phyloP scores from a whole-genome alignment of 2,797 vertebrate species.

The Rhynchonycteris naso region DNA sequence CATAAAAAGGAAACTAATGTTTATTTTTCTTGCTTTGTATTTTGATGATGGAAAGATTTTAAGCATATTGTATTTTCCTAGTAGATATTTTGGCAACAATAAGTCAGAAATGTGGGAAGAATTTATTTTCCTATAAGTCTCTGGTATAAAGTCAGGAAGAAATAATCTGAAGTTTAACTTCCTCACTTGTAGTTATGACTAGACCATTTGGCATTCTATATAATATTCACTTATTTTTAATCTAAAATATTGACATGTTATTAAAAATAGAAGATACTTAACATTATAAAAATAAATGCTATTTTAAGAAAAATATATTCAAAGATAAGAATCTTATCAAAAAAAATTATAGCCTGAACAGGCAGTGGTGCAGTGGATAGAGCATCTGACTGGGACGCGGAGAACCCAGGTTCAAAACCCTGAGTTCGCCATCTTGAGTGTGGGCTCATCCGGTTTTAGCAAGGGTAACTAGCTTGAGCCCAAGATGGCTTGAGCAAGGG shows the following conservation, averaged over 20 bases:
- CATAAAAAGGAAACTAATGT: background rate
- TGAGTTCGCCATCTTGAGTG: no score
- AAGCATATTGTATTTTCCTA: background rate
- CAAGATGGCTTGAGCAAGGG: no score
- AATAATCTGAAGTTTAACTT: background rate
- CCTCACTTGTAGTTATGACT: background rate
- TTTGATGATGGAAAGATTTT: background rate
- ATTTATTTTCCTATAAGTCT: background rate
- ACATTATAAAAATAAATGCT: background rate
- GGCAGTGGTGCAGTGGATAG: no score
- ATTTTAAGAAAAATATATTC: background rate
- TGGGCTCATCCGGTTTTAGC: no score
- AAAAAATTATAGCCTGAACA: no score
- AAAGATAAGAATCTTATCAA: constrained; percentile 8
- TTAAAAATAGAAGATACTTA: constrained; percentile 1
- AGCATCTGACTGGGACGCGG: no score
- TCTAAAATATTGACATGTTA: constrained; percentile 8
- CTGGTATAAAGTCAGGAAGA: background rate
- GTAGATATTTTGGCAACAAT: background rate
- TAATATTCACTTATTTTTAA: constrained; percentile 1
- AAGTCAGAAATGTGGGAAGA: background rate
- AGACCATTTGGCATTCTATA: constrained; percentile 22
- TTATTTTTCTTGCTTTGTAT: background rate
- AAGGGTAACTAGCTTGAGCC: no score
- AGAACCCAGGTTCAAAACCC: no score